Conservation (phyloP, 2,113 vertebrate species). For the Otolemur garnettii region DNA sequence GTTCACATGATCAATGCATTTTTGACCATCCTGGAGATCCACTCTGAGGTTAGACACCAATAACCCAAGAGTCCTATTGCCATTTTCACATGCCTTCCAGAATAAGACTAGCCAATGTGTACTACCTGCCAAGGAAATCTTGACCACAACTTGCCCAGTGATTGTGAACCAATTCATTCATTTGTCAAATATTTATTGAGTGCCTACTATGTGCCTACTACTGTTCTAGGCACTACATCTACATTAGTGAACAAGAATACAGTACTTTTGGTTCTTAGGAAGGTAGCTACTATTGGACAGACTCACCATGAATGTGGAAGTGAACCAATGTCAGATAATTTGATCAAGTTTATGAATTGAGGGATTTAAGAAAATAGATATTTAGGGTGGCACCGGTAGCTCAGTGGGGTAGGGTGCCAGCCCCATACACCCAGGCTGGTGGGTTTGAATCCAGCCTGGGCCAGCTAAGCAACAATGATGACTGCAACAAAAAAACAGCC, state of each 20-base stretch:
- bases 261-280: neutral
- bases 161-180: neutral
- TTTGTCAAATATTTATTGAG: neutral
- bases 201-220: neutral
- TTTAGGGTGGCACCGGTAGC: neutral
- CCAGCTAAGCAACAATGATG: too few species aligned
- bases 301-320: neutral
- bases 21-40: neutral
- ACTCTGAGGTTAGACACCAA: neutral
- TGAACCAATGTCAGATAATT: neutral
- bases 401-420: too few species aligned
- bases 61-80: neutral
- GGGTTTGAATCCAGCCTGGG: too few species aligned
- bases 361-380: conserved; percentile 12
- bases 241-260: conserved; percentile 3
- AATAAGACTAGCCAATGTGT: neutral
- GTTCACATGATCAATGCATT: neutral
- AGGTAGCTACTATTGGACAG: neutral
- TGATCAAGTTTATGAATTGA: neutral
- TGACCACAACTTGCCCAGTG: neutral
- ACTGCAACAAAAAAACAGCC: too few species aligned
- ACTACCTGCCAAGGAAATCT: neutral
- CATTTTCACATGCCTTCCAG: neutral
- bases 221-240: neutral
- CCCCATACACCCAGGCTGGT: too few species aligned